Percentiles rank a stretch among this genome's conserved stretches.
phyloP scores from a whole-genome alignment of 2,888 invertebrate species.

The Lycaena phlaeas region DNA sequence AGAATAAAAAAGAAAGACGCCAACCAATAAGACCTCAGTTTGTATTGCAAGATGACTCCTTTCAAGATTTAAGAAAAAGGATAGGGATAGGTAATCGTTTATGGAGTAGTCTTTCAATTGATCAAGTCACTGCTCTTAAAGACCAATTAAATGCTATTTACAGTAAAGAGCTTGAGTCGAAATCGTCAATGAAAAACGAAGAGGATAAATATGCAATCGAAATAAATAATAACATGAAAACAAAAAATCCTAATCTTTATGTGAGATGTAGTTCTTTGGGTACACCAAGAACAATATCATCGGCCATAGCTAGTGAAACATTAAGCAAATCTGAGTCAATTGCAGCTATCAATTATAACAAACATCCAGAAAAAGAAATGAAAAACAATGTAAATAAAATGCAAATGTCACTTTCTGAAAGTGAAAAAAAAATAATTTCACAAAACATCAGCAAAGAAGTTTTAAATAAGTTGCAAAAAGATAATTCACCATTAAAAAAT shows the following conservation, averaged over 20 bases:
- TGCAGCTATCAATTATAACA: constrained; percentile 61
- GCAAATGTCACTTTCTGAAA: constrained; percentile 73
- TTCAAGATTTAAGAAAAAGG: constrained; percentile 57
- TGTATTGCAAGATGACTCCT: constrained; percentile 42
- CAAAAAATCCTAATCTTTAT: constrained; percentile 54
- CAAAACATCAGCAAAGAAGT: constrained; percentile 82
- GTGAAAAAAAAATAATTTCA: constrained; percentile 81
- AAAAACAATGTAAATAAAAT: constrained; percentile 65
- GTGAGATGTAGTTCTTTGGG: constrained; percentile 74
- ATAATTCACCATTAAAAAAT: constrained; percentile 10
- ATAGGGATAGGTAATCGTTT: constrained; percentile 81
- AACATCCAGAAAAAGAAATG: constrained; percentile 53
- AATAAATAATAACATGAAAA: constrained; percentile 54
- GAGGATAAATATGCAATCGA: constrained; percentile 75
- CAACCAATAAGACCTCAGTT: constrained; percentile 31
- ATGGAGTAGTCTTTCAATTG: constrained; percentile 88
- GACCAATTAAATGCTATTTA: constrained; percentile 87
- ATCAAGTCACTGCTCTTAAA: constrained; percentile 86
- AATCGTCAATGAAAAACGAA: constrained; percentile 35
- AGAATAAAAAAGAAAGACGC: constrained; percentile 37
- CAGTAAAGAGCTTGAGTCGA: constrained; percentile 71
- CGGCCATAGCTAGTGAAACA: constrained; percentile 31
- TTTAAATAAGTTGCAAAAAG: constrained; percentile 68
- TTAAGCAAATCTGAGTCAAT: constrained; percentile 72
- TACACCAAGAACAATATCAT: constrained; percentile 47